phyloP scores from a whole-genome alignment of 2,797 vertebrate species.

The Chromobotia macracanthus region DNA sequence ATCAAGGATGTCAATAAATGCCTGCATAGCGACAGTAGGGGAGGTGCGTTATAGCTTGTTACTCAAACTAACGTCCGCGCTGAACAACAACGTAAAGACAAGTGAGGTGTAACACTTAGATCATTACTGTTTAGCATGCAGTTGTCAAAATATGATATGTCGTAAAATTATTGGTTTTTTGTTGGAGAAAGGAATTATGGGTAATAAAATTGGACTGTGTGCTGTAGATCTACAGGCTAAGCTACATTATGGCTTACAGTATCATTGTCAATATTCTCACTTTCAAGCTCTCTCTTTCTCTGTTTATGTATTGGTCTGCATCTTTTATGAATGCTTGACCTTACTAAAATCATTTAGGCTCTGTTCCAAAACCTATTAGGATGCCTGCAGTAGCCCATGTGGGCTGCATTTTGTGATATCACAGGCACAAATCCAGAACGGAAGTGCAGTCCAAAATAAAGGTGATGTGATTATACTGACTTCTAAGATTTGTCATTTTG shows the following conservation, averaged over 20 bases:
- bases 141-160: constrained; percentile 22
- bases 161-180: constrained; percentile 21
- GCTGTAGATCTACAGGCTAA: background rate
- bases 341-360: background rate
- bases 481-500: no score
- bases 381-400: background rate
- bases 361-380: no score
- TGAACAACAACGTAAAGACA: background rate
- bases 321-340: background rate
- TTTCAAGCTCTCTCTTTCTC: background rate
- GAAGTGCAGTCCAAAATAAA: background rate
- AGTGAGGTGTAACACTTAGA: constrained; percentile 20
- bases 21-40: background rate
- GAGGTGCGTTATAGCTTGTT: constrained; percentile 7
- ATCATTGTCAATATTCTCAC: background rate
- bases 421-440: no score
- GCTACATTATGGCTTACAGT: background rate
- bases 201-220: constrained; percentile 7
- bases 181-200: background rate
- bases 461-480: background rate
- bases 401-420: background rate
- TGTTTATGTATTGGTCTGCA: background rate
- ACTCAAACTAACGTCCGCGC: constrained; percentile 7
- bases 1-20: constrained; percentile 32
- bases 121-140: constrained; percentile 21